Conservation (phyloP, 2,888 invertebrate species). For the Machimus rusticus region DNA sequence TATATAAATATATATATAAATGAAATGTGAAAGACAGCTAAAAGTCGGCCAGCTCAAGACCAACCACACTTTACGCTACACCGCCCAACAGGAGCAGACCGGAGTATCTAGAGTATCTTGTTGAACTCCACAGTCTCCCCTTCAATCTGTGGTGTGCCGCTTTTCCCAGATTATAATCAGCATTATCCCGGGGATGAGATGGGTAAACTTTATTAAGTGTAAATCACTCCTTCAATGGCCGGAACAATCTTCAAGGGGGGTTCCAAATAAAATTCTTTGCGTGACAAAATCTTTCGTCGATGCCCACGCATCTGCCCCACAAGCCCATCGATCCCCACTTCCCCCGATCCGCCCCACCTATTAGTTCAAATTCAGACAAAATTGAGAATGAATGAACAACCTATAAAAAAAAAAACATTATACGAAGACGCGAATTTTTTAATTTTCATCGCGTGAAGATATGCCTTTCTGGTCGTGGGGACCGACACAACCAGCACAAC, state of each 20-base stretch:
- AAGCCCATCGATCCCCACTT: neutral
- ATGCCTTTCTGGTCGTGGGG: neutral
- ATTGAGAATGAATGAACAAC: neutral
- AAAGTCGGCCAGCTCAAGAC: constrained; percentile 6
- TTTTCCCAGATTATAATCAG: neutral
- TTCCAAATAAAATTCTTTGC: neutral
- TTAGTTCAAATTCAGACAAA: neutral
- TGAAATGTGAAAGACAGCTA: constrained; percentile 19
- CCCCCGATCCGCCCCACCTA: neutral
- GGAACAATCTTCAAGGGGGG: neutral
- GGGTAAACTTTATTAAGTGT: constrained; percentile 24
- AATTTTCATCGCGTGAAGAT: neutral
- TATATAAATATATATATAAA: neutral
- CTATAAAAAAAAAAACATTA: neutral
- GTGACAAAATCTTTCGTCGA: neutral
- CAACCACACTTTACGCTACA: neutral
- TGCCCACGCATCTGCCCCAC: neutral
- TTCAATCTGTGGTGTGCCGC: neutral
- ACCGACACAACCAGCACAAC: neutral
- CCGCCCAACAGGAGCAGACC: neutral
- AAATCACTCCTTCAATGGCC: constrained; percentile 1
- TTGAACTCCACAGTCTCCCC: neutral
- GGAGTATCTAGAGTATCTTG: neutral
- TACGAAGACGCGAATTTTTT: neutral
- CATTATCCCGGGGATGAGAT: neutral